Base-by-base conservation (phyloP, 2,888 invertebrate species). In the Eilema depressum region DNA sequence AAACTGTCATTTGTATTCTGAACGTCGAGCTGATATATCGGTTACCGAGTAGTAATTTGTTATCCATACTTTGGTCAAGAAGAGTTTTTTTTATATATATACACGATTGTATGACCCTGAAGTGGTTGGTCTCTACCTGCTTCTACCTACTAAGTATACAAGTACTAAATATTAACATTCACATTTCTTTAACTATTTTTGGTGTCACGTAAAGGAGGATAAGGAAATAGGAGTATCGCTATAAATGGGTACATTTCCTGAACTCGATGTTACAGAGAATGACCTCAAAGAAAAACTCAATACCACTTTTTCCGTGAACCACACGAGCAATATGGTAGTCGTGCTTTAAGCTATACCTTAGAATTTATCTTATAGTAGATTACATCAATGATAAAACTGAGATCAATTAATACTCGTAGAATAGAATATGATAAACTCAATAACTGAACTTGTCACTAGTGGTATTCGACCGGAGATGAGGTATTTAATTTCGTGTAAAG, bases 401-500 rank as follows among this genome's bases (percentile, higher is more conserved):
- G 20, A 20, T 47, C 47, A 47, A 47, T 20, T 47, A 47, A 47
- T 7, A 41, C 7, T 47, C 20, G 20, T 41, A 41, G 17, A 17
- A 41, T 17, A 41, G 17, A 41, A 41, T 17, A 17, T 17, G 41
- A 41, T 33, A 12, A 37, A 37, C 3, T n/a, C n/a, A n/a, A 37
- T 37, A 47, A 20, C 5, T 20, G 47, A 47, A 47, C 47, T 47
- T 20, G 5, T 47, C 20, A 20, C 47, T 20, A 47, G 20, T 47
- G 20, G 0, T 20, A 47, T 20, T 20, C 20, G 7, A 7, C 47
- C 0, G 10, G 10, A n/a, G n/a, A n/a, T 10, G 8, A 41, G 41
- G 41, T 17, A 53, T 53, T 47, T 20, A 80, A 80, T 85, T 83
- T 83, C 80, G 82, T 72, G 82, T 75, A 78, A 26, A 62, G 67